Conservation (phyloP, 2,888 invertebrate species). For the Agrochola lychnidis region DNA sequence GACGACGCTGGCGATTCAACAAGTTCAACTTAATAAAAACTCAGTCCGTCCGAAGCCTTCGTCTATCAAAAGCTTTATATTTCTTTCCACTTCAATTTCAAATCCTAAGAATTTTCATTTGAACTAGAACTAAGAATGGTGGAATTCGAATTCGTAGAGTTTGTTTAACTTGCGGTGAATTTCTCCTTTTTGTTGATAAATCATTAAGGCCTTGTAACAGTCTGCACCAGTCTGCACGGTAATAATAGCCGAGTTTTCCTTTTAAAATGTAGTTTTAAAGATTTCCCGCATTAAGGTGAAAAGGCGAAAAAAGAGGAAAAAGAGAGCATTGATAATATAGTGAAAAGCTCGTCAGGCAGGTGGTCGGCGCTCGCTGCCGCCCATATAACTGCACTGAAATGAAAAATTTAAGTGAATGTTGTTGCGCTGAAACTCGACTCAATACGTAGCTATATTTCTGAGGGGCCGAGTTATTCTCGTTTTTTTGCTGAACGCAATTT, state of each 20-base stretch:
- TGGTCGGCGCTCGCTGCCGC: slow-evolving; percentile 75
- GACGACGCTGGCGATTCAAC: slow-evolving; percentile 69
- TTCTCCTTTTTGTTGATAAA: slow-evolving; percentile 3
- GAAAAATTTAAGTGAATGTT: slow-evolving; percentile 79
- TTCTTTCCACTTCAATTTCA: slow-evolving; percentile 45
- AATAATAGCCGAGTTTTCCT: slow-evolving; percentile 6
- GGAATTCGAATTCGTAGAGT: not conserved
- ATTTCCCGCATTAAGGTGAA: slow-evolving; percentile 64
- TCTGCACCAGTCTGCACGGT: not conserved
- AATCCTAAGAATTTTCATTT: slow-evolving; percentile 39
- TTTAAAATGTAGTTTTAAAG: slow-evolving; percentile 56
- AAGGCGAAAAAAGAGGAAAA: slow-evolving; percentile 47
- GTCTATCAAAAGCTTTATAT: slow-evolving; percentile 57
- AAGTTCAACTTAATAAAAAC: slow-evolving; percentile 76
- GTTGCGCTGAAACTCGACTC: slow-evolving; percentile 64
- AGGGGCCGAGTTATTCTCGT: slow-evolving; percentile 35
- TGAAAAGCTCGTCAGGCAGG: slow-evolving; percentile 77
- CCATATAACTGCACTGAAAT: slow-evolving; percentile 80
- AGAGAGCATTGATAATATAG: slow-evolving; percentile 65
- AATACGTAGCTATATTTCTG: slow-evolving; percentile 41
- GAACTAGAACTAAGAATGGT: slow-evolving; percentile 5
- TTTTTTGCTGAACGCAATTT: slow-evolving; percentile 30
- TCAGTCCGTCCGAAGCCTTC: slow-evolving; percentile 59
- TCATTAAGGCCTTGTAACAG: not conserved
- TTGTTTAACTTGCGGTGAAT: not conserved